These are phyloP conservation scores for Drosophila maculinotata DNA, from an alignment of 2,888 invertebrate genomes.

Conservation along the genomic window DNA sequence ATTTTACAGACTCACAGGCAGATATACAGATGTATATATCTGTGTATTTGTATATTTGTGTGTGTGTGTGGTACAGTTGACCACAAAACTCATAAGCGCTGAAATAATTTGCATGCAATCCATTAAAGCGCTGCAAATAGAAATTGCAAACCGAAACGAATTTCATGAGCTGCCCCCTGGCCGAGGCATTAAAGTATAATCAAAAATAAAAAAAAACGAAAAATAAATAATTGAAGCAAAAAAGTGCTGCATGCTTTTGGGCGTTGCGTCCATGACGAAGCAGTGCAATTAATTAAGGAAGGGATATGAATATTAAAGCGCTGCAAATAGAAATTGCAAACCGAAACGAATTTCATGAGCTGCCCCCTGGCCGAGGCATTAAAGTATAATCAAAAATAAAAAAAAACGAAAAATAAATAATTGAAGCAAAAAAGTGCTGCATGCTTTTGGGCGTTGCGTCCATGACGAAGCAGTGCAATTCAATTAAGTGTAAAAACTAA, in stretches of 20 bases:
- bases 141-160: constrained; percentile 27
- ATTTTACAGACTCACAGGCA: constrained; percentile 47
- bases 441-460: constrained; percentile 36
- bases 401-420: constrained; percentile 4
- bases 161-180: constrained; percentile 13
- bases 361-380: constrained; percentile 8
- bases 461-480: constrained; percentile 73
- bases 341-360: constrained; percentile 23
- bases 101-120: constrained; percentile 27
- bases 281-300: constrained; percentile 80
- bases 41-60: not conserved
- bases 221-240: constrained; percentile 3
- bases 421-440: constrained; percentile 29
- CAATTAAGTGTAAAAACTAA: constrained; percentile 82
- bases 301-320: too few relatives aligned
- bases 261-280: constrained; percentile 51
- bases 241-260: constrained; percentile 44
- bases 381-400: too few relatives aligned
- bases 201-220: too few relatives aligned
- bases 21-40: not conserved
- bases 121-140: constrained; percentile 13
- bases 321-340: constrained; percentile 23
- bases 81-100: constrained; percentile 45
- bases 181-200: constrained; percentile 19
- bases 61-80: constrained; percentile 54